Evolutionary conservation across 2,113 vertebrate genomes (phyloP).

Genomic region (Sphaerodactylus townsendi): DNA sequence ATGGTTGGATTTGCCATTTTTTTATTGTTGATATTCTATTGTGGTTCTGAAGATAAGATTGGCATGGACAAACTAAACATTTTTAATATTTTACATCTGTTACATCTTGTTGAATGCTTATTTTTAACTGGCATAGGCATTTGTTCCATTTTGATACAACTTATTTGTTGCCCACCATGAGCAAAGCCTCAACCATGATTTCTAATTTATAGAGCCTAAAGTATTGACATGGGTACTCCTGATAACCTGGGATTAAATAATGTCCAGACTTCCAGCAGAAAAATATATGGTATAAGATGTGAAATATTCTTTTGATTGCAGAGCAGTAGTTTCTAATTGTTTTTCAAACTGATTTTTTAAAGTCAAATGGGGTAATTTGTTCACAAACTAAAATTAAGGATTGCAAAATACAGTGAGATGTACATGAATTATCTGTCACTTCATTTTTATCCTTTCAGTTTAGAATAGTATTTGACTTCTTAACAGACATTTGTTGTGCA

Average conservation of each 20-base stretch:
- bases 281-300: neutral
- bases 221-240: too few relatives aligned
- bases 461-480: neutral
- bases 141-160: constrained; percentile 71
- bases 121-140: constrained; percentile 68
- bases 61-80: constrained; percentile 52
- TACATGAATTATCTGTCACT: neutral
- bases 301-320: neutral
- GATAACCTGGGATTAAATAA: constrained; percentile 1
- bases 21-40: neutral
- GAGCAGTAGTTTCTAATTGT: neutral
- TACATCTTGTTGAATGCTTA: constrained; percentile 63
- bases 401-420: neutral
- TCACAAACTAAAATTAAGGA: constrained; percentile 14
- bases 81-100: constrained; percentile 67
- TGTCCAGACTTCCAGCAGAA: constrained; percentile 11
- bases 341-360: neutral
- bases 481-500: neutral
- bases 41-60: constrained; percentile 6
- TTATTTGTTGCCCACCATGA: too few relatives aligned
- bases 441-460: neutral
- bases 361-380: fast-evolving
- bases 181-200: too few relatives aligned
- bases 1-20: neutral
- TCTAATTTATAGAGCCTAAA: too few relatives aligned